Conservation (phyloP, 1,140 invertebrate species). For the Penaeus indicus region DNA sequence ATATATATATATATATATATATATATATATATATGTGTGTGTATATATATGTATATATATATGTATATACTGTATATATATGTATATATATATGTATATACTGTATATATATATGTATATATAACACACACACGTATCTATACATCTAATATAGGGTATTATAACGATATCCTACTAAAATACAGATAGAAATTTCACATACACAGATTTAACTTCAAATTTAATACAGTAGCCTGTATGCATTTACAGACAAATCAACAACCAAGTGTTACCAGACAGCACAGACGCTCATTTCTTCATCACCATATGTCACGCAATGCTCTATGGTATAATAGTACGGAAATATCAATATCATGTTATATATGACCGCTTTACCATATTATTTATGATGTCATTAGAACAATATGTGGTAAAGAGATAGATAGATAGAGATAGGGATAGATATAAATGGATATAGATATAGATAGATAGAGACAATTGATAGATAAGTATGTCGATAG, state of each 20-base stretch:
- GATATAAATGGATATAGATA: constrained; percentile 40
- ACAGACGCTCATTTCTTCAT: too few species aligned
- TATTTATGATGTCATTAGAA: too few species aligned
- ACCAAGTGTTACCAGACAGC: too few species aligned
- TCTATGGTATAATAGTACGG: too few species aligned
- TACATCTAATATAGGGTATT: not conserved
- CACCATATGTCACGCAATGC: too few species aligned
- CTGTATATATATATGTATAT: constrained; percentile 1
- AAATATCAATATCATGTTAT: too few species aligned
- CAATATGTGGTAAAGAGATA: too few species aligned
- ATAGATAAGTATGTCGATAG: too few species aligned
- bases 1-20: constrained; percentile 1
- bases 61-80: not conserved
- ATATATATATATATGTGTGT: not conserved
- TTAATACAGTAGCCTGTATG: too few species aligned
- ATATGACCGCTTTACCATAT: too few species aligned
- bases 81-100: not conserved
- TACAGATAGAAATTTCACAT: constrained; percentile 2
- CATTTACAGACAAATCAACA: too few species aligned
- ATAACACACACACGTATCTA: not conserved
- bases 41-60: not conserved
- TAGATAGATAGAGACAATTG: not conserved
- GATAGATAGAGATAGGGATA: constrained; percentile 17
- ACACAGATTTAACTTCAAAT: not conserved
- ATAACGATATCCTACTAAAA: not conserved